Evolutionary conservation across 2,797 vertebrate species (phyloP).

Genomic region (Adelosebastes latens): DNA sequence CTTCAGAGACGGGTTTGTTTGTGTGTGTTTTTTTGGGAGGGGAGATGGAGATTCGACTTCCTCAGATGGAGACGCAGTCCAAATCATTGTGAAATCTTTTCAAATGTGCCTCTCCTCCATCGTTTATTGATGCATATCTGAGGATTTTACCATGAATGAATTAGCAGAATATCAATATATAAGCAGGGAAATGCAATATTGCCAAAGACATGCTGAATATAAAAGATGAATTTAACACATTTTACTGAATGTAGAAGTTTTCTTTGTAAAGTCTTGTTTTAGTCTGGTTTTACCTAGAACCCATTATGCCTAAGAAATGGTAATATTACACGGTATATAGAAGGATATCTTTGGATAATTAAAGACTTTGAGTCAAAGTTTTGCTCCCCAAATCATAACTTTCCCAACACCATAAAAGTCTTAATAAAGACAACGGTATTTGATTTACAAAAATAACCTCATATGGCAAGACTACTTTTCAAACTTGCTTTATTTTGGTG

Average conservation of each 20-base stretch:
- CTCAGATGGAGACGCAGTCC: slow-evolving; percentile 68
- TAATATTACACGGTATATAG: background rate
- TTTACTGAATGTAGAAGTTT: slow-evolving; percentile 2
- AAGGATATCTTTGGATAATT: background rate
- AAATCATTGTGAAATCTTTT: slow-evolving; percentile 70
- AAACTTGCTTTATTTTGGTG: background rate
- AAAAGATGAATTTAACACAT: slow-evolving; percentile 8
- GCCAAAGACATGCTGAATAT: slow-evolving; percentile 46
- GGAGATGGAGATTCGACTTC: slow-evolving; percentile 67
- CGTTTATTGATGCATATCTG: slow-evolving; percentile 63
- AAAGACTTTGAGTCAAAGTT: background rate
- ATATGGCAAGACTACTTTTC: background rate
- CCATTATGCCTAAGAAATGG: background rate
- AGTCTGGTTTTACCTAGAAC: background rate
- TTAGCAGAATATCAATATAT: slow-evolving; percentile 64
- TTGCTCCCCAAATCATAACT: background rate
- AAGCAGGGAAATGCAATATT: slow-evolving; percentile 53
- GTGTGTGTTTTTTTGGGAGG: slow-evolving; percentile 65
- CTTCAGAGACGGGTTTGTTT: slow-evolving; percentile 74
- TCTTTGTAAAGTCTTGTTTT: slow-evolving; percentile 4
- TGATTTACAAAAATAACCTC: background rate
- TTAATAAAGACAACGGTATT: background rate
- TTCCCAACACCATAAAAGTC: background rate
- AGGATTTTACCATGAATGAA: slow-evolving; percentile 64
- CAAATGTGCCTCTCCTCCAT: slow-evolving; percentile 53